Percentiles rank a stretch among this genome's conserved stretches.
Evolutionary conservation across 2,113 vertebrate species (phyloP).

Genomic region (Setophaga kirtlandii): DNA sequence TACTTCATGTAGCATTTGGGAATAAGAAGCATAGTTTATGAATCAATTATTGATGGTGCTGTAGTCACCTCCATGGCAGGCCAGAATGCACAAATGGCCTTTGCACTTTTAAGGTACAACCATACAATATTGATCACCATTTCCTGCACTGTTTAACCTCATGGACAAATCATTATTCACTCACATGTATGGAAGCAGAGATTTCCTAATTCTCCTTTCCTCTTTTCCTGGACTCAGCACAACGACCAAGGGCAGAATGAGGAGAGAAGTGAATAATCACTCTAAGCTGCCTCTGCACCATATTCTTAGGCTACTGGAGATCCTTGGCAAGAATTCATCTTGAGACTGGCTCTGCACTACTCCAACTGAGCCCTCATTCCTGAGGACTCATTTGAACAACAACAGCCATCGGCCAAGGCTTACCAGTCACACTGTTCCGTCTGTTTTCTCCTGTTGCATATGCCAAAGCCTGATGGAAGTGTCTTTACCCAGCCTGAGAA

Average conservation of each 20-base stretch:
- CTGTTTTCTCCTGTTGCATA: constrained; percentile 1
- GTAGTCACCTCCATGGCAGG: constrained; percentile 39
- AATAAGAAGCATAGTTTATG: constrained; percentile 65
- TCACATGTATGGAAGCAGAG: background rate
- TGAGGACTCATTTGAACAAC: background rate
- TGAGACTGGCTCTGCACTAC: background rate
- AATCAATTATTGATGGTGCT: constrained; percentile 70
- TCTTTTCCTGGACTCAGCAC: background rate
- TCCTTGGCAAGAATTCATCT: constrained; percentile 18
- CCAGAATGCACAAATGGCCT: constrained; percentile 57
- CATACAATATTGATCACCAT: constrained; percentile 21
- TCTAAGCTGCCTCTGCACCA: constrained; percentile 47
- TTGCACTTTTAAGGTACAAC: constrained; percentile 55
- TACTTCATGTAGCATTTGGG: constrained; percentile 59
- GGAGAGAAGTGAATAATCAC: constrained; percentile 16
- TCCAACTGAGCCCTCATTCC: background rate
- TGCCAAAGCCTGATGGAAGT: constrained; percentile 16
- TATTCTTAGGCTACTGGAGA: constrained; percentile 42
- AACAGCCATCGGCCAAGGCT: background rate
- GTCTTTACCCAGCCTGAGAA: constrained; percentile 38
- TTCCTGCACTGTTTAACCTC: constrained; percentile 36
- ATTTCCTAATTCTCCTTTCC: constrained; percentile 5
- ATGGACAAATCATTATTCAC: constrained; percentile 31
- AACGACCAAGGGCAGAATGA: background rate
- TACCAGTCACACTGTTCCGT: background rate